Percentiles rank a stretch among this genome's conserved stretches.
Conservation (phyloP, 2,888 invertebrate species). For the Amblyjoppa fuscipennis region DNA sequence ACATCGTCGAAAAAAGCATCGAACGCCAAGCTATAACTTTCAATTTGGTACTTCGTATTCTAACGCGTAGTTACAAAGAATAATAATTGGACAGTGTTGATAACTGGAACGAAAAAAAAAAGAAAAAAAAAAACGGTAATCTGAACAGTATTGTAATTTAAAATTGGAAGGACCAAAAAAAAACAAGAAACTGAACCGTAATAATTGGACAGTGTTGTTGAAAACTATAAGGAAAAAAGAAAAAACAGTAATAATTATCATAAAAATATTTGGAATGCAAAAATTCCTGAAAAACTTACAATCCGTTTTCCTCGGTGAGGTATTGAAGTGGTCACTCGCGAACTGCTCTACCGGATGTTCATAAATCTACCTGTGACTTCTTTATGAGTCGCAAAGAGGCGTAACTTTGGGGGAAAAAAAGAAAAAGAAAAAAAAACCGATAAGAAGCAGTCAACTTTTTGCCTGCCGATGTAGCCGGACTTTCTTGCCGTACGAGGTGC, state of each 20-base stretch:
- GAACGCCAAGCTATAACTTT: not conserved
- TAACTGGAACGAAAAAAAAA: no score
- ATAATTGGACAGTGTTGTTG: not conserved
- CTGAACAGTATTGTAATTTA: no score
- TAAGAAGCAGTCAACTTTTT: not conserved
- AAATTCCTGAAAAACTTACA: not conserved
- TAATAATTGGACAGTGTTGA: no score
- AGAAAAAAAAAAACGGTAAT: not conserved
- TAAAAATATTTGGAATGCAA: not conserved
- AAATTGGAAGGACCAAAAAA: no score
- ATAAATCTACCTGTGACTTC: not conserved
- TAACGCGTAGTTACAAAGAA: not conserved
- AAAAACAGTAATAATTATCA: not conserved
- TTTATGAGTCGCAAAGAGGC: not conserved
- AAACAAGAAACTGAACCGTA: no score
- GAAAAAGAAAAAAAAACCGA: not conserved
- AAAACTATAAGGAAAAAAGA: not conserved
- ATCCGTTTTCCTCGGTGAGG: no score
- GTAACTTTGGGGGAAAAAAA: not conserved
- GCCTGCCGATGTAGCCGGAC: constrained; percentile 22
- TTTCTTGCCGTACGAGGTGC: constrained; percentile 29
- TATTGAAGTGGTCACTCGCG: no score
- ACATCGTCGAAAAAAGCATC: not conserved
- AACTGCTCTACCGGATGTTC: not conserved
- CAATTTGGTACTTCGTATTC: not conserved